phyloP scores from a whole-genome alignment of 2,888 invertebrate genomes.

The Troides helena region DNA sequence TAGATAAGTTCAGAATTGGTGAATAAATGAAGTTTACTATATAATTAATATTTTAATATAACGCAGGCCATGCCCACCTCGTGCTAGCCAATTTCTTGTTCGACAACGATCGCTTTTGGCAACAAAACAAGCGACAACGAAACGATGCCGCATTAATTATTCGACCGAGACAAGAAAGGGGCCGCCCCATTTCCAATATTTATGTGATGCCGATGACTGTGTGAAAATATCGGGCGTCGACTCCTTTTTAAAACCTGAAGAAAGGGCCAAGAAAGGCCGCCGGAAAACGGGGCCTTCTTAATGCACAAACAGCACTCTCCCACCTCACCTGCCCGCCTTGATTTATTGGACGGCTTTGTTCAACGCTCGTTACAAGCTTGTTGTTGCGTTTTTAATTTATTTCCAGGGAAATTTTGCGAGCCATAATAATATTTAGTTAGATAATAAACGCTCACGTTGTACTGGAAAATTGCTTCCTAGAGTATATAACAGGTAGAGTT shows the following conservation, averaged over 20 bases:
- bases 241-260: slow-evolving; percentile 79
- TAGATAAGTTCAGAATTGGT: background rate
- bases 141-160: slow-evolving; percentile 77
- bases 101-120: slow-evolving; percentile 62
- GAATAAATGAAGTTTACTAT: background rate
- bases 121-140: slow-evolving; percentile 74
- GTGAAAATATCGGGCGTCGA: slow-evolving; percentile 77
- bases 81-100: slow-evolving; percentile 51
- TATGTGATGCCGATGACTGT: slow-evolving; percentile 81
- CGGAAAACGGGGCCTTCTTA: slow-evolving; percentile 75
- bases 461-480: slow-evolving; percentile 2
- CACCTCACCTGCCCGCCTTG: slow-evolving; percentile 73
- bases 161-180: slow-evolving; percentile 77
- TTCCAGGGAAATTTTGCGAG: slow-evolving; percentile 69
- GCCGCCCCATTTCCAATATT: slow-evolving; percentile 79
- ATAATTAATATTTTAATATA: slow-evolving; percentile 26
- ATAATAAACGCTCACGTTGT: slow-evolving; percentile 47
- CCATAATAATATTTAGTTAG: slow-evolving; percentile 69
- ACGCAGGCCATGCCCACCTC: slow-evolving; percentile 29
- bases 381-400: slow-evolving; percentile 81
- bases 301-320: slow-evolving; percentile 77
- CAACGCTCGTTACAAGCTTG: slow-evolving; percentile 76
- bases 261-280: slow-evolving; percentile 76
- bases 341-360: slow-evolving; percentile 79
- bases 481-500: background rate